Evolutionary conservation across 2,797 vertebrate species (phyloP).

Genomic region (Thunnus albacares): DNA sequence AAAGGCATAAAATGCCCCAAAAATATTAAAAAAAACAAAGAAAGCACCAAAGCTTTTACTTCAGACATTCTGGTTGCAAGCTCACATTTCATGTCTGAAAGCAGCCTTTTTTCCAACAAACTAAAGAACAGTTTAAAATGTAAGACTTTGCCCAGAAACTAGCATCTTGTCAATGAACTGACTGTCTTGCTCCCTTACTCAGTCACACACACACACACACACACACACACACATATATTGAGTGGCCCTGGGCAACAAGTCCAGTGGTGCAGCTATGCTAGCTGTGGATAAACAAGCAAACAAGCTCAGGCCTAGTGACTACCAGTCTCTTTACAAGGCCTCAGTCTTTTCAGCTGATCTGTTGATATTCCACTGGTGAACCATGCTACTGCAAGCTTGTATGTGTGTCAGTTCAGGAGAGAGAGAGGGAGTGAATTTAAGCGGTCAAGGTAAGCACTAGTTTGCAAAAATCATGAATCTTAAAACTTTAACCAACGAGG

Average conservation of each 20-base stretch:
- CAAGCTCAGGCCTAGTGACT: slow-evolving; percentile 48
- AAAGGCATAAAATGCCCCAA: too few species aligned
- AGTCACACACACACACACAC: not conserved
- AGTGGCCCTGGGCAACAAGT: slow-evolving; percentile 59
- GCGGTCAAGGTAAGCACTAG: too few species aligned
- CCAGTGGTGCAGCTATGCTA: slow-evolving; percentile 63
- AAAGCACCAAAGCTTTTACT: not conserved
- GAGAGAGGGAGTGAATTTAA: too few species aligned
- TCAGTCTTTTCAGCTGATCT: slow-evolving; percentile 56
- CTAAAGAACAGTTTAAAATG: not conserved
- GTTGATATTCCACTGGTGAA: slow-evolving; percentile 63
- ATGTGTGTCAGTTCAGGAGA: not conserved
- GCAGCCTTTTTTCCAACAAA: not conserved
- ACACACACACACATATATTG: slow-evolving; percentile 2
- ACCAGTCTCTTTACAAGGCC: slow-evolving; percentile 41
- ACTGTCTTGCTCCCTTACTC: not conserved
- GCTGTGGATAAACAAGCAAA: slow-evolving; percentile 57
- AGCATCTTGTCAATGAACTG: slow-evolving; percentile 1
- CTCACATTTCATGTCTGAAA: not conserved
- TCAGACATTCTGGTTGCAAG: not conserved
- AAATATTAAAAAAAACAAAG: too few species aligned
- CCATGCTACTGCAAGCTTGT: slow-evolving; percentile 1
- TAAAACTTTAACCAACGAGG: too few species aligned
- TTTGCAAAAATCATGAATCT: too few species aligned
- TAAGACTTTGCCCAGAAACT: not conserved